phyloP scores from a whole-genome alignment of 2,797 vertebrate species.

The Coregonus ussuriensis region DNA sequence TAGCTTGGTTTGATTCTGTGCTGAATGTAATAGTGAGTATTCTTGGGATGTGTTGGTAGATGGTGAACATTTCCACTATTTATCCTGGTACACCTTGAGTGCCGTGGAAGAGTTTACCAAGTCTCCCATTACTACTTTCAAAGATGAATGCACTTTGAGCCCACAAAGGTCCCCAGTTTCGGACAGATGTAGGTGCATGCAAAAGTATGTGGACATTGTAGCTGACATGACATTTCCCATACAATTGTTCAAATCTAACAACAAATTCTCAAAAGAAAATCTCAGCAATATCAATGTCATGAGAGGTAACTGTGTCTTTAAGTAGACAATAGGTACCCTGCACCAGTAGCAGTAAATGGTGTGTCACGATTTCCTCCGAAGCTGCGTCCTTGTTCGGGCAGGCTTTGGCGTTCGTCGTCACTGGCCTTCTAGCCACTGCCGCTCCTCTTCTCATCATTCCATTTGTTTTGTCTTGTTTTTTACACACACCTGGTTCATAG shows the following conservation, averaged over 20 bases:
- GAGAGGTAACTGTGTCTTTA: not conserved
- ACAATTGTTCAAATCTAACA: slow-evolving; percentile 6
- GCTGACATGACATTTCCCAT: slow-evolving; percentile 10
- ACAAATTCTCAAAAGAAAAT: not conserved
- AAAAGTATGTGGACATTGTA: slow-evolving; percentile 11
- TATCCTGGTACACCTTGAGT: slow-evolving; percentile 12
- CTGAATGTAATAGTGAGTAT: not conserved
- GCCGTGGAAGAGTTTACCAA: slow-evolving; percentile 11
- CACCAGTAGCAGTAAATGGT: slow-evolving; percentile 19
- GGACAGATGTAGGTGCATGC: not conserved
- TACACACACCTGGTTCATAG: too few relatives aligned
- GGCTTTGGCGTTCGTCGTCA: too few relatives aligned
- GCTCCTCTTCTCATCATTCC: too few relatives aligned
- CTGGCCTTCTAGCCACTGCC: too few relatives aligned
- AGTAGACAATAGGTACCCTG: slow-evolving; percentile 15
- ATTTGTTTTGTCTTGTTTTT: too few relatives aligned
- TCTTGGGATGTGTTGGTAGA: not conserved
- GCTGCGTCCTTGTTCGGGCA: too few relatives aligned
- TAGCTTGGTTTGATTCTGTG: not conserved
- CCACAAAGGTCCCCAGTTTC: slow-evolving; percentile 11
- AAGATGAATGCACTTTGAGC: slow-evolving; percentile 8
- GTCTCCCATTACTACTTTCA: slow-evolving; percentile 1
- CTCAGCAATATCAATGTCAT: slow-evolving; percentile 13
- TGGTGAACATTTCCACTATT: not conserved
- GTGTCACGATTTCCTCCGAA: too few relatives aligned